These are phyloP conservation scores for Hyalella azteca DNA, from an alignment of 2,888 invertebrate species.

Conservation along the genomic window DNA sequence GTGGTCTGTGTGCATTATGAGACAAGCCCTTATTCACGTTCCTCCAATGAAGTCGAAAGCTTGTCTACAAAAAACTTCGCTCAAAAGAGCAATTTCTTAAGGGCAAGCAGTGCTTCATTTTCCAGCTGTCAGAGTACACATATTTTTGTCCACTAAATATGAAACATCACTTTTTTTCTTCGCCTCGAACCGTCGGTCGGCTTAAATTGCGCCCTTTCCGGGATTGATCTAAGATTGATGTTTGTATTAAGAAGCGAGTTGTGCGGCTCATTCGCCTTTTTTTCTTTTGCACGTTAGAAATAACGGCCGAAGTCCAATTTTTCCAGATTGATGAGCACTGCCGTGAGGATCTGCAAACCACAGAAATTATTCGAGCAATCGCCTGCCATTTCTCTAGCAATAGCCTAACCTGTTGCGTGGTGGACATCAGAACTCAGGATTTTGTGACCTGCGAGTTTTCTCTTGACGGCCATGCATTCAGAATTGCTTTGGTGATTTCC, in stretches of 20 bases:
- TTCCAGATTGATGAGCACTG: slow-evolving; percentile 9
- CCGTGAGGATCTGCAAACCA: slow-evolving; percentile 16
- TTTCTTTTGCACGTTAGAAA: slow-evolving; percentile 17
- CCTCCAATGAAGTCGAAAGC: no score
- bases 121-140: no score
- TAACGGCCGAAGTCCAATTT: slow-evolving; percentile 15
- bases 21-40: no score
- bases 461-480: not conserved
- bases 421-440: not conserved
- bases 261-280: slow-evolving; percentile 14
- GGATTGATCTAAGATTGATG: slow-evolving; percentile 13
- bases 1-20: no score
- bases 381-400: slow-evolving; percentile 6
- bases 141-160: no score
- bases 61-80: no score
- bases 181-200: not conserved
- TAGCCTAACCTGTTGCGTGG: slow-evolving; percentile 12
- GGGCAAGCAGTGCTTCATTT: no score
- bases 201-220: not conserved
- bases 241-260: slow-evolving; percentile 21
- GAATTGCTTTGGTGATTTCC: slow-evolving; percentile 14
- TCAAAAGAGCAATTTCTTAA: no score
- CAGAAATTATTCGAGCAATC: slow-evolving; percentile 29
- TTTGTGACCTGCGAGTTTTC: not conserved
- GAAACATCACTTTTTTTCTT: no score